Evolutionary conservation across 2,888 invertebrate species (phyloP), one percentile per base, ranked within the genome.

Genomic region (Sinopyrophorus schimmeli): DNA sequence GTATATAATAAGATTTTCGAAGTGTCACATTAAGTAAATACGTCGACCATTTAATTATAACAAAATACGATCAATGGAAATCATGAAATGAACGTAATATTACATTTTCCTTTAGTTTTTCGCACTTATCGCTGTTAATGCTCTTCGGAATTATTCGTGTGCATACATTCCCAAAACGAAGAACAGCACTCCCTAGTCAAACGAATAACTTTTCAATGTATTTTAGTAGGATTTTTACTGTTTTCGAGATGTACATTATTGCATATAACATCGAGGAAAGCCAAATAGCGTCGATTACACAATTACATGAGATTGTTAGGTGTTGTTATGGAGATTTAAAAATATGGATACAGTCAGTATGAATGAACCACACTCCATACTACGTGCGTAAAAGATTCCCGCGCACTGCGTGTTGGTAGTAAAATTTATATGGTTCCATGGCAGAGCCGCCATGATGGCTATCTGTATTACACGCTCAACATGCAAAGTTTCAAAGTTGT

Each of bases 361-460:
- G 68, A 69, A 70, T 68, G 69, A 66, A 68, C 64, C 63, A 64
- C 65, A 63, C 64, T 65, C 62, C 61, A 54, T 56, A 59, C 55
- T 59, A 60, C 64, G 65, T 74, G 80, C 80, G 80, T 80, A 78
- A 76, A 79, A 75, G 78, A 78, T 81, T 81, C 81, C 81, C 82
- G 83, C 82, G 83, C 81, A 82, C 79, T 79, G 79, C 81, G 80
- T 77, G 77, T 77, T 77, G 78, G 79, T 79, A 80, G 79, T 81
- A 80, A 81, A 79, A 81, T 79, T 80, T 81, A 79, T 66, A 73
- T 72, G 72, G 72, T 69, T 71, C 68, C 71, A 67, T 69, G 72
- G 71, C 73, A 73, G 74, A 74, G 83, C 86, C 86, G 87, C 87
- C 87, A 87, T 87, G 86, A 86, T 86, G 86, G 84, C 86, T 84